Conservation (phyloP, 2,888 invertebrate species). For the Hoplodrina blanda region DNA sequence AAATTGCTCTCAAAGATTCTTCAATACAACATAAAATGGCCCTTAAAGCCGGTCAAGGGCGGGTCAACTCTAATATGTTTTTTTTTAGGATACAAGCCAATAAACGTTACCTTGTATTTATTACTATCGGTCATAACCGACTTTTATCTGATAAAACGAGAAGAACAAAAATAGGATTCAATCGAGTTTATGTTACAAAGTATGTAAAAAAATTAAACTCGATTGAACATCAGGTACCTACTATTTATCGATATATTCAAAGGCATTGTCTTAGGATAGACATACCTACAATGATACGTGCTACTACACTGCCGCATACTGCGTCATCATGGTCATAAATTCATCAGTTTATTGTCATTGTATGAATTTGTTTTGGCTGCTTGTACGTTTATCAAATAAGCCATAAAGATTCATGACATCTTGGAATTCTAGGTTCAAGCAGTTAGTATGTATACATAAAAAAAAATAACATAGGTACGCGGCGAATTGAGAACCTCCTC, state of each 20-base stretch:
- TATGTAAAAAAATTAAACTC: not conserved
- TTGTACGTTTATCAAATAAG: slow-evolving; percentile 19
- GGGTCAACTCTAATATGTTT: slow-evolving; percentile 33
- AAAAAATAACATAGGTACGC: no score
- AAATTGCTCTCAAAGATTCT: slow-evolving; percentile 48
- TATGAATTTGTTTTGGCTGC: slow-evolving; percentile 9
- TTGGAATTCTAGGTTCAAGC: not conserved
- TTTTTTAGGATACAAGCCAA: slow-evolving; percentile 45
- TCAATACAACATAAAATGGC: slow-evolving; percentile 51
- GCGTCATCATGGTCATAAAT: slow-evolving; percentile 10
- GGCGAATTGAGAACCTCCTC: no score
- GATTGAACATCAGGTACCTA: not conserved
- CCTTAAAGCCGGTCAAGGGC: slow-evolving; percentile 52
- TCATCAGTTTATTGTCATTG: slow-evolving; percentile 6
- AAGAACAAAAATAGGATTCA: slow-evolving; percentile 6
- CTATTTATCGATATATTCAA: not conserved
- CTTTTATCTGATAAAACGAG: slow-evolving; percentile 20
- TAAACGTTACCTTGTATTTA: slow-evolving; percentile 48
- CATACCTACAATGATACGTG: slow-evolving; percentile 2
- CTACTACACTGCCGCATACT: slow-evolving; percentile 1
- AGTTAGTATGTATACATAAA: not conserved
- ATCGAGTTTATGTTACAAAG: slow-evolving; percentile 6
- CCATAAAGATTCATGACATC: not conserved
- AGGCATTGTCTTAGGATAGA: not conserved
- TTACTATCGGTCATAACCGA: slow-evolving; percentile 23